Evolutionary conservation across 2,113 vertebrate genomes (phyloP).

Genomic region (Campylorhamphus procurvoides): DNA sequence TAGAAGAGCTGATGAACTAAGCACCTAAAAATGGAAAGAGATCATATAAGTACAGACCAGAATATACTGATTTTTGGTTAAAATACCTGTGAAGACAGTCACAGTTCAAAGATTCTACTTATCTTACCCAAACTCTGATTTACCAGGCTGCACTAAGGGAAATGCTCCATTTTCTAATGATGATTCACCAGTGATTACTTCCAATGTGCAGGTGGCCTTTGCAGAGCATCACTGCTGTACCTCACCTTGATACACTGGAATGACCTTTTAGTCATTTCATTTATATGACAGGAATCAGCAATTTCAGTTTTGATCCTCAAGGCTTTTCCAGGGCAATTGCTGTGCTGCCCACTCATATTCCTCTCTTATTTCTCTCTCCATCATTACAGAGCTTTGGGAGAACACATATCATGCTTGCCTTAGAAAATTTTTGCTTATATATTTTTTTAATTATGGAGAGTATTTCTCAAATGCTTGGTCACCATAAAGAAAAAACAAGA

Average conservation of each 20-base stretch:
- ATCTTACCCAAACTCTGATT: not conserved
- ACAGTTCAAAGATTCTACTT: not conserved
- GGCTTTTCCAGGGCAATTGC: not conserved
- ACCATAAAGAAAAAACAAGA: not conserved
- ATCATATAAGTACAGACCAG: not conserved
- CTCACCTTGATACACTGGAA: not conserved
- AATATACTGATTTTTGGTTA: not conserved
- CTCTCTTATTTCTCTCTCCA: not conserved
- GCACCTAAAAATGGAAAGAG: not conserved
- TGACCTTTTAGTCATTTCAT: not conserved
- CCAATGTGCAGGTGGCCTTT: not conserved
- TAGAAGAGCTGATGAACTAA: not conserved
- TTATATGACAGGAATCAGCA: not conserved
- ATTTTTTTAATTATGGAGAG: not conserved
- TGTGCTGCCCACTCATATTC: not conserved
- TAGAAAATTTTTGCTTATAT: not conserved
- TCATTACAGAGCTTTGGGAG: not conserved
- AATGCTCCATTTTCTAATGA: not conserved
- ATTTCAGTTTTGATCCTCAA: not conserved
- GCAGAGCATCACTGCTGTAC: not conserved
- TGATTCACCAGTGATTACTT: not conserved
- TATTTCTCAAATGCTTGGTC: not conserved
- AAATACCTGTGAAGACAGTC: not conserved
- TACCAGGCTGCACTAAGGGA: not conserved
- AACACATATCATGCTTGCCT: rapidly evolving